phyloP scores from a whole-genome alignment of 1,140 invertebrate species.

The Penaeus japonicus region DNA sequence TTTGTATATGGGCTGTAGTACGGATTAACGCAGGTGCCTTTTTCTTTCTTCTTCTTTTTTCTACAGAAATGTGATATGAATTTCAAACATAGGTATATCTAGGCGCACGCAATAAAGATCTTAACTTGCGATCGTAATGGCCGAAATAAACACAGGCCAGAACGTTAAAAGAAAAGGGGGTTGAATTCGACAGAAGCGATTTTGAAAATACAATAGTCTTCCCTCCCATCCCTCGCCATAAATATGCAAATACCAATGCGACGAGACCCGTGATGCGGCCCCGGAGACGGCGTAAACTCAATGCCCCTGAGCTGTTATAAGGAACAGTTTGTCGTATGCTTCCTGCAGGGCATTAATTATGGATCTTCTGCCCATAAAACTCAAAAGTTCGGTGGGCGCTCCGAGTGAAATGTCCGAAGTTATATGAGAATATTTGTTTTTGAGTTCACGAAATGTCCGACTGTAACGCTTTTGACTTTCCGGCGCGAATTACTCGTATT shows the following conservation, averaged over 20 bases:
- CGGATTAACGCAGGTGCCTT: too few species aligned
- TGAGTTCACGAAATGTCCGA: too few species aligned
- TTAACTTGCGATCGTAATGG: too few species aligned
- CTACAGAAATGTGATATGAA: too few species aligned
- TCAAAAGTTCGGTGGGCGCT: neutral
- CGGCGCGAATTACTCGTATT: too few species aligned
- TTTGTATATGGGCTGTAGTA: too few species aligned
- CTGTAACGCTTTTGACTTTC: too few species aligned
- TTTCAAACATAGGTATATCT: too few species aligned
- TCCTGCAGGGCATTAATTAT: conserved; percentile 49
- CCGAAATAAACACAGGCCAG: too few species aligned
- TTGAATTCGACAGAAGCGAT: neutral
- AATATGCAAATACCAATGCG: conserved; percentile 48
- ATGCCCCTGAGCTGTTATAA: conserved; percentile 20
- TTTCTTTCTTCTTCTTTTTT: too few species aligned
- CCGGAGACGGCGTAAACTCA: conserved; percentile 36
- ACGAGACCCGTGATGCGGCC: conserved; percentile 20
- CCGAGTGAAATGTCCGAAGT: neutral
- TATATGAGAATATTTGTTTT: neutral
- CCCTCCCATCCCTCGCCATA: conserved; percentile 28
- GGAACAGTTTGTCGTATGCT: conserved; percentile 45
- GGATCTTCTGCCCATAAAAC: conserved; percentile 29
- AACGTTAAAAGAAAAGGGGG: neutral
- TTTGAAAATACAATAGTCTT: conserved; percentile 21
- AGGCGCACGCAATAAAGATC: too few species aligned